Base-by-base conservation (phyloP, 1,140 invertebrate genomes). In the Musca domestica region DNA sequence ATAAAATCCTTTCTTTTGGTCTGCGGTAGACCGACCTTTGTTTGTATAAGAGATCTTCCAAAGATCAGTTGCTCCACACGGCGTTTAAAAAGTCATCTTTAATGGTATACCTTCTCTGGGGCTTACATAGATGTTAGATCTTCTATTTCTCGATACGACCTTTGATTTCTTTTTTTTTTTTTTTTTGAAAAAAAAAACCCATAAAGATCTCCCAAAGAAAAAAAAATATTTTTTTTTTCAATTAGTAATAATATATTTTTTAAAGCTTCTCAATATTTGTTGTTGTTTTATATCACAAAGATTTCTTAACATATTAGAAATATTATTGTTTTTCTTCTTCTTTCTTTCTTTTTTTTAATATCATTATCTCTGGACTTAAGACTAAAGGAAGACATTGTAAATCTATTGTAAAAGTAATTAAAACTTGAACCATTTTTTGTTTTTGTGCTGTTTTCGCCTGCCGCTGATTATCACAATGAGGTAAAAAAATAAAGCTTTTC, bases 351-450 rank as follows among this genome's bases (percentile, higher is more conserved):
- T 19, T 34, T 34, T 61, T 61, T 61, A 41, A 41, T 41, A 41
- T 41, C 34, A 41, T 41, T 41, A 41, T 41, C 34, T 41, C 2
- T 61, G 17, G 2, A 19, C 56, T 61, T 61, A 61, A 58, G 15
- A 61, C 56, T 61, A 61, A 61, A 61, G 56, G 56, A 61, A 61
- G 56, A 61, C 56, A 14, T 61, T 61, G 17, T 19, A 54, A 54
- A 54, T 12, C 12, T 23, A 54, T 49, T 49, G 6, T 17, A 49
- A 49, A 49, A 10, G 15, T 23, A 25, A 25, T 30, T 17, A 41
- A 30, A 61, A 61, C 30, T 41, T 41, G 12, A 41, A 41, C 34
- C 34, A 41, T 10, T 30, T 30, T 41, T 7, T 41, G 34, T 41
- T 41, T 9, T 7, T 41, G 5, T 2, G 10, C 10, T 41, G 34